Base-by-base conservation (phyloP, 2,797 vertebrate genomes). In the Coccyzus lansbergi region DNA sequence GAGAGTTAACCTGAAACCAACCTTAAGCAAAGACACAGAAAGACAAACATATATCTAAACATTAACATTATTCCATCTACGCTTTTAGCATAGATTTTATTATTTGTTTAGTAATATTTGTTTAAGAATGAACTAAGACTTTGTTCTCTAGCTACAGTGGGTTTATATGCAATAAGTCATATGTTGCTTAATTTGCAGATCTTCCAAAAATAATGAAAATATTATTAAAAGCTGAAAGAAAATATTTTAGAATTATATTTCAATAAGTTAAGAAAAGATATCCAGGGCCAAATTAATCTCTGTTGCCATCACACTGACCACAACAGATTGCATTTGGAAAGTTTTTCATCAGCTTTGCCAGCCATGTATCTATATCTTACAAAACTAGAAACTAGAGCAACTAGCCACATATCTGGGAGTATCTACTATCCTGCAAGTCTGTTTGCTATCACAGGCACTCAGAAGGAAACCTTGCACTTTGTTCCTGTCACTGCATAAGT, bases 121-220 rank as follows among this genome's bases (percentile, higher is more conserved):
- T 90, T 77, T 53, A 84, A 94, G 71, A 94, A 87, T 46, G 1
- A 92, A 67, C 25, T 60, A 90, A 91, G 42, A 63, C 56, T 53
- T 69, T 56, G 14, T 31, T 92, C 22, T 84, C 60, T 80, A 86
- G 78, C 68, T 91, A n/a, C 58, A 74, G 26, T 17, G 59, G 58
- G 48, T 52, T 93, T 71, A 68, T 87, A 68, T 76, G 56, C 71
- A 88, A 67, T 77, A 76, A 46, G 56, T 85, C 68, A 67, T 70
- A 80, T 16, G 18, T 83, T 93, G 64, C 86, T 92, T 85, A 85
- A 87, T 26, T 85, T 93, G 86, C 55, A 85, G 10, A 77, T 64
- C 31, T 91, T 94, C 95, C 95, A 96, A 94, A 93, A 93, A 87
- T 77, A 95, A 92, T 71, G 78, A 96, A 93, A 95, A 96, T 87